phyloP scores from a whole-genome alignment of 2,888 invertebrate genomes.

The Bellardia pandia region DNA sequence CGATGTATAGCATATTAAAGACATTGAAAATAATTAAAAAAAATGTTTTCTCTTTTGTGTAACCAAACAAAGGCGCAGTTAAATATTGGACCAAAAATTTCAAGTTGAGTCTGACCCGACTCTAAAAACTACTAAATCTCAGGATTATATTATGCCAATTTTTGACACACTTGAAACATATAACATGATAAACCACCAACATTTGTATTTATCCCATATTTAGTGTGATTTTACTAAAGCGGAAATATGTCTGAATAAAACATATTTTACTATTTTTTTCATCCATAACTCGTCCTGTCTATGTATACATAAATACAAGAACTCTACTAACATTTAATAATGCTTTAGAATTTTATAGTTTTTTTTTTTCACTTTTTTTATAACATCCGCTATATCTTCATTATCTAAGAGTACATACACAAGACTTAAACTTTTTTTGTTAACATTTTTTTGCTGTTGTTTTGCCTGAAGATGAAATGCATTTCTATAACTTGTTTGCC shows the following conservation, averaged over 20 bases:
- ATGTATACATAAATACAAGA: not conserved
- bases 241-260: conserved; percentile 45
- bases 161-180: not conserved
- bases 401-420: conserved; percentile 33
- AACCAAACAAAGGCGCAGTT: too few species aligned
- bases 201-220: not conserved
- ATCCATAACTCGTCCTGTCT: conserved; percentile 45
- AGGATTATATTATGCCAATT: too few species aligned
- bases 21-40: too few species aligned
- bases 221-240: conserved; percentile 18
- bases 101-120: too few species aligned
- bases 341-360: conserved; percentile 47
- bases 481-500: conserved; percentile 63
- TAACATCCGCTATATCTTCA: conserved; percentile 63
- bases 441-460: not conserved
- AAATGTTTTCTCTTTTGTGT: too few species aligned
- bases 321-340: conserved; percentile 36
- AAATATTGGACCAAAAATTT: too few species aligned
- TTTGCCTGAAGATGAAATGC: conserved; percentile 61
- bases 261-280: conserved; percentile 43
- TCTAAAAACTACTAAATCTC: too few species aligned
- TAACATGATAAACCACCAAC: not conserved
- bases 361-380: conserved; percentile 22
- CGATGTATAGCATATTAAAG: too few species aligned
- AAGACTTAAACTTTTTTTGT: conserved; percentile 34